These are phyloP conservation scores for Drosophila sproati DNA, from an alignment of 1,140 invertebrate genomes.

Conservation along the genomic window DNA sequence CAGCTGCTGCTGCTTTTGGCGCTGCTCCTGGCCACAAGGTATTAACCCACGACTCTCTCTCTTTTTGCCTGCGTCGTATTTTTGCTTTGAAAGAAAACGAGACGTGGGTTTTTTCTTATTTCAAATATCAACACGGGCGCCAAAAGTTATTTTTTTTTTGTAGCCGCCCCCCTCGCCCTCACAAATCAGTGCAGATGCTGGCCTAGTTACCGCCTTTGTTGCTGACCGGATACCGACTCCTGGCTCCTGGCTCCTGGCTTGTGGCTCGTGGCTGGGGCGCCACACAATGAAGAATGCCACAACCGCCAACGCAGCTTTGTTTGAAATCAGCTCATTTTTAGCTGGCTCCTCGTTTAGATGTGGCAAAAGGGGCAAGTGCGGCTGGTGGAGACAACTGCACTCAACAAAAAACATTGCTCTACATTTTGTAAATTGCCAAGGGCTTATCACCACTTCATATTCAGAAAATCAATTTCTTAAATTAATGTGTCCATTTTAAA, in stretches of 20 bases:
- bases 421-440: too few species aligned
- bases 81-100: slow-evolving; percentile 57
- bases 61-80: slow-evolving; percentile 4
- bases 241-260: slow-evolving; percentile 13
- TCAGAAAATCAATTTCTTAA: too few species aligned
- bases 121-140: slow-evolving; percentile 57
- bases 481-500: too few species aligned
- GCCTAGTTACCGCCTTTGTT: slow-evolving; percentile 77
- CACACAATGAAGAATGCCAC: slow-evolving; percentile 72
- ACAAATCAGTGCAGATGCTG: slow-evolving; percentile 71
- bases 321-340: slow-evolving; percentile 79
- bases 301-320: slow-evolving; percentile 58
- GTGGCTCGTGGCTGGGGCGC: slow-evolving; percentile 1
- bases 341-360: slow-evolving; percentile 39
- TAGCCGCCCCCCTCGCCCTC: not conserved
- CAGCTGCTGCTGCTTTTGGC: slow-evolving; percentile 28
- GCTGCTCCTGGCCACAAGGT: not conserved
- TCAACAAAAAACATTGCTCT: too few species aligned
- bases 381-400: slow-evolving; percentile 22
- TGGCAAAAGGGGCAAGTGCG: slow-evolving; percentile 40
- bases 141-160: slow-evolving; percentile 45
- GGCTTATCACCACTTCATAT: too few species aligned
- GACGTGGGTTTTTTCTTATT: slow-evolving; percentile 33
- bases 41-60: slow-evolving; percentile 45
- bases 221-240: slow-evolving; percentile 53